Conservation (phyloP, 2,888 invertebrate species). For the Rhaphigaster nebulosa region DNA sequence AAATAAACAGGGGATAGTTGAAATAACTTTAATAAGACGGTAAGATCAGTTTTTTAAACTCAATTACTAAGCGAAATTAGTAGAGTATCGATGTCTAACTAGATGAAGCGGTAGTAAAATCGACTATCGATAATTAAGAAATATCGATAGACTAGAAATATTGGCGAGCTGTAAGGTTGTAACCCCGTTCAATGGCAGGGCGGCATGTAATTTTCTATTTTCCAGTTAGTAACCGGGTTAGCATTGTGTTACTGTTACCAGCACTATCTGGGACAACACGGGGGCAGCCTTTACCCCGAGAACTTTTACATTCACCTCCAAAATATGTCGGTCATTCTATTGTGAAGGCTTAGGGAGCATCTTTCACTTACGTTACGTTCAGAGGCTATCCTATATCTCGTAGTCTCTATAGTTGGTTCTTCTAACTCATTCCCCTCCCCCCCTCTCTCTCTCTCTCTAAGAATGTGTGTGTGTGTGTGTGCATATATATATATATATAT, state of each 20-base stretch:
- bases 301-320: constrained; percentile 25
- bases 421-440: not conserved
- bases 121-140: not conserved
- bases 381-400: not conserved
- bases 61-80: not conserved
- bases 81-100: not conserved
- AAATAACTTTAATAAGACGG: not conserved
- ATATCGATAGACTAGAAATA: not conserved
- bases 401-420: not conserved
- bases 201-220: constrained; percentile 18
- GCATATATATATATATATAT: not conserved
- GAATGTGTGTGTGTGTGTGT: not conserved
- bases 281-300: not conserved
- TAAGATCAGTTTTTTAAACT: too few relatives aligned
- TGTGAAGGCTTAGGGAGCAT: not conserved
- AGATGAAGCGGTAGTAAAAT: not conserved
- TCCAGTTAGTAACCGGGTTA: constrained; percentile 20
- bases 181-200: not conserved
- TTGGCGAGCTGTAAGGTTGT: not conserved
- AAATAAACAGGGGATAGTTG: not conserved
- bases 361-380: not conserved
- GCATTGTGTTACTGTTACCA: not conserved
- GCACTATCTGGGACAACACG: not conserved
- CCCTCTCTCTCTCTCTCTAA: not conserved
- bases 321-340: constrained; percentile 20